A percentile compares a stretch with the other conserved stretches of the same genome.
Conservation (phyloP, 2,113 vertebrate species). For the Hiodon alosoides region DNA sequence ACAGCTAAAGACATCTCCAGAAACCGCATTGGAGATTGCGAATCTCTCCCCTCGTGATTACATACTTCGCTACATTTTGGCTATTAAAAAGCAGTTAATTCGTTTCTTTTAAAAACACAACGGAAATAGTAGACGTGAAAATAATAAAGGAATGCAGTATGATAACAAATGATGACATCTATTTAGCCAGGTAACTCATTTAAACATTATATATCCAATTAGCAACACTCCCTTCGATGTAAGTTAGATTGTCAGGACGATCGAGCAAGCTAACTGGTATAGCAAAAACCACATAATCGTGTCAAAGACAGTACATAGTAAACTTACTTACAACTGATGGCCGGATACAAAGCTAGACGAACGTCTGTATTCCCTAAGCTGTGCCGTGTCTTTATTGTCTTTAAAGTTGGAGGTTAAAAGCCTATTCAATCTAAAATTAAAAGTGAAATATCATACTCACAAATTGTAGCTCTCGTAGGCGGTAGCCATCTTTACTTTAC, state of each 20-base stretch:
- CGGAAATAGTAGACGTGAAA: neutral
- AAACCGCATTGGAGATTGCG: too few species aligned
- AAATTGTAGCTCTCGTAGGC: conserved; percentile 57
- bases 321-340: too few species aligned
- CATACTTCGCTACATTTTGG: neutral
- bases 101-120: neutral
- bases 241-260: neutral
- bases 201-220: neutral
- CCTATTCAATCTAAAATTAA: too few species aligned
- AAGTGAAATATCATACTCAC: conserved; percentile 47
- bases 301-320: neutral
- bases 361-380: too few species aligned
- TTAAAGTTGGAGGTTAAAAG: neutral
- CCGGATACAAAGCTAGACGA: too few species aligned
- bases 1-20: too few species aligned
- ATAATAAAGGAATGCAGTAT: neutral
- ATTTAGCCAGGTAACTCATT: neutral
- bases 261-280: neutral
- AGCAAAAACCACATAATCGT: neutral
- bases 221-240: conserved; percentile 9
- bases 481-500: conserved; percentile 60
- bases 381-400: too few species aligned
- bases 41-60: neutral
- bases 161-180: neutral
- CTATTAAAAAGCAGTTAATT: neutral